These are phyloP conservation scores for Piprites chloris DNA, from an alignment of 2,113 vertebrate species.

Conservation along the genomic window DNA sequence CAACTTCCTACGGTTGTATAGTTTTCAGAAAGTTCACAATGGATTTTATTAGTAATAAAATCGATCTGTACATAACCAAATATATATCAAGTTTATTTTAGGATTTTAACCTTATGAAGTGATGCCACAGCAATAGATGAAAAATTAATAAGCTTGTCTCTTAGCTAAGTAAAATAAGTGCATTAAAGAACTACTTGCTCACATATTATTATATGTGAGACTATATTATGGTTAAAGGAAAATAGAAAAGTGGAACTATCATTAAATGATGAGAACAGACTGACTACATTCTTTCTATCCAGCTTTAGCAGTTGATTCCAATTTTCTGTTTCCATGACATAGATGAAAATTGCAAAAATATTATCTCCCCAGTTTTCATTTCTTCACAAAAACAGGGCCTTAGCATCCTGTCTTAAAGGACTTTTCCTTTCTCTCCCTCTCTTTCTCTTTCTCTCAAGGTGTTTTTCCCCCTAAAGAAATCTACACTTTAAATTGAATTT, in stretches of 20 bases:
- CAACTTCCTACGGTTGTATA: not conserved
- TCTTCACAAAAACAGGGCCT: not conserved
- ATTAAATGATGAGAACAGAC: not conserved
- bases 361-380: not conserved
- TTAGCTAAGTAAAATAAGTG: not conserved
- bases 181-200: not conserved
- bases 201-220: not conserved
- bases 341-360: not conserved
- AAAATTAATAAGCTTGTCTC: not conserved
- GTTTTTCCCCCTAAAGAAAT: not conserved
- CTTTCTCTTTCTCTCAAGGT: too few relatives aligned
- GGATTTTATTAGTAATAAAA: not conserved
- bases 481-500: not conserved
- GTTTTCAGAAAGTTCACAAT: not conserved
- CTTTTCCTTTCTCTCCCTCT: not conserved
- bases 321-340: not conserved
- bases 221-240: not conserved
- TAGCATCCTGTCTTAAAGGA: not conserved
- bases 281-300: not conserved
- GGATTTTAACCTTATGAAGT: not conserved
- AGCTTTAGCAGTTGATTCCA: not conserved
- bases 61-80: not conserved
- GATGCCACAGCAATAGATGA: not conserved
- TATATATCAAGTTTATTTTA: not conserved
- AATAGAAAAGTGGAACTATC: not conserved